phyloP scores from a whole-genome alignment of 2,888 invertebrate species.

The Lasioglossum morio region DNA sequence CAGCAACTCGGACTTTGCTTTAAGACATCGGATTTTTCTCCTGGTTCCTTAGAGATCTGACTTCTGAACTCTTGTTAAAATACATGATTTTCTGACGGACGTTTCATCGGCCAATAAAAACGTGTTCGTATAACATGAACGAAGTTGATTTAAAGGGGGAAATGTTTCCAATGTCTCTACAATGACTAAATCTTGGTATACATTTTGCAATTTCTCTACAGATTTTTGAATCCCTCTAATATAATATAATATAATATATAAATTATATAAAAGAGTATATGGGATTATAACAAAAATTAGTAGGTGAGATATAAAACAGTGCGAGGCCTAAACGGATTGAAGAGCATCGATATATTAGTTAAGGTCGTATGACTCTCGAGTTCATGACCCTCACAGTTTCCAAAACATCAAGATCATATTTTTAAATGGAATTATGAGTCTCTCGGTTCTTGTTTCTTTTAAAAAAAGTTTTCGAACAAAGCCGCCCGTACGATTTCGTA shows the following conservation, averaged over 20 bases:
- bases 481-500: slow-evolving; percentile 39
- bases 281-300: too few relatives aligned
- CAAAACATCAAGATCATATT: not conserved
- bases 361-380: too few relatives aligned
- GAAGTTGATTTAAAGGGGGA: not conserved
- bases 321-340: too few relatives aligned
- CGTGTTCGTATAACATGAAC: not conserved
- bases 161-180: not conserved
- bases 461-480: slow-evolving; percentile 8
- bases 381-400: not conserved
- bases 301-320: too few relatives aligned
- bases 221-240: too few relatives aligned
- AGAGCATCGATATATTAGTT: too few relatives aligned
- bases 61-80: not conserved
- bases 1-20: not conserved
- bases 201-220: not conserved
- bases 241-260: too few relatives aligned
- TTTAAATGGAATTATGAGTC: not conserved
- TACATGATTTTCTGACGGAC: not conserved
- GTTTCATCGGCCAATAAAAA: not conserved
- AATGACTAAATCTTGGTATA: not conserved
- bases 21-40: not conserved
- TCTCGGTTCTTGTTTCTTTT: not conserved
- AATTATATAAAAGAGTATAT: too few relatives aligned
- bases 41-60: not conserved